phyloP scores from a whole-genome alignment of 2,888 invertebrate species.

The Rhagonycha fulva region DNA sequence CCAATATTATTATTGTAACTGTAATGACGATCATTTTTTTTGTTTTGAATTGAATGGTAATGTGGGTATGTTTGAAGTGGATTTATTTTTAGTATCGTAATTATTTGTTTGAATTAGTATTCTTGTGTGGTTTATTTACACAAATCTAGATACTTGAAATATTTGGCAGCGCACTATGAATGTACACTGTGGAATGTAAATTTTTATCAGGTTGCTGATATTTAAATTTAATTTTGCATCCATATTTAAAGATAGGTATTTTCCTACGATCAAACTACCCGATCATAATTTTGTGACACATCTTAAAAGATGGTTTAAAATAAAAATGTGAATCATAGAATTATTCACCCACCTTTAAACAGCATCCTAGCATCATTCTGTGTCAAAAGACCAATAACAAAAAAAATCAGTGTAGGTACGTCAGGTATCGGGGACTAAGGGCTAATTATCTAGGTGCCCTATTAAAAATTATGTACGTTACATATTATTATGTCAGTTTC shows the following conservation, averaged over 20 bases:
- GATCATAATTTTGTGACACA: not conserved
- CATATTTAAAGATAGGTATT: not conserved
- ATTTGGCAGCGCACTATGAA: not conserved
- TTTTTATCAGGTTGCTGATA: not conserved
- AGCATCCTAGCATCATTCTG: not conserved
- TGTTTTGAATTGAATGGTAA: not conserved
- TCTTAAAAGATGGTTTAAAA: not conserved
- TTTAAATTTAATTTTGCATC: not conserved
- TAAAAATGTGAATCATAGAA: not conserved
- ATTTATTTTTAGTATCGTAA: constrained; percentile 2
- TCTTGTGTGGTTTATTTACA: not conserved
- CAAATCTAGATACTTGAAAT: not conserved
- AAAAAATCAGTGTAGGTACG: not conserved
- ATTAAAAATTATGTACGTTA: not conserved
- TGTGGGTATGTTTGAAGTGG: not conserved
- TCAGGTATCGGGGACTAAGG: not conserved
- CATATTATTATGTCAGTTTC: not conserved
- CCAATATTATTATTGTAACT: not conserved
- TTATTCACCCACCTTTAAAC: not conserved
- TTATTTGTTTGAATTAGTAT: not conserved
- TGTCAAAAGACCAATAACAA: not conserved
- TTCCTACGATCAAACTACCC: not conserved
- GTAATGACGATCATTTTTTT: not conserved
- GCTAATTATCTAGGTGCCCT: not conserved
- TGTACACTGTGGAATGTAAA: not conserved